Percentiles rank a stretch among this genome's conserved stretches.
Conservation (phyloP, 2,888 invertebrate genomes). For the Dusona sp. region DNA sequence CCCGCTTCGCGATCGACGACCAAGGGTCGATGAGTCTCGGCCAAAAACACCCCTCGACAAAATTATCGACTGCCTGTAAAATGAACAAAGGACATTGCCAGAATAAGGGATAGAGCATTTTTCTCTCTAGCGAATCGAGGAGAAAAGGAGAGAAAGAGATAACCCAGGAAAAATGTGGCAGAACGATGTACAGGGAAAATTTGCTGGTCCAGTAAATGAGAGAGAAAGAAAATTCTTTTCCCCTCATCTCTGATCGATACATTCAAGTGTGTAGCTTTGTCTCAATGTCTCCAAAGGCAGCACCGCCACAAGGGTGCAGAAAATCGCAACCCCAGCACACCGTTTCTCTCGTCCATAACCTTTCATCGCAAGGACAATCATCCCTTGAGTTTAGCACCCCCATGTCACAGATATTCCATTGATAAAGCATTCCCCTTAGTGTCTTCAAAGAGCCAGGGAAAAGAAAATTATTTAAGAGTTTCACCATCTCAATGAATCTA, state of each 20-base stretch:
- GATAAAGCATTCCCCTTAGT: conserved; percentile 9
- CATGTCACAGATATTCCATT: conserved; percentile 8
- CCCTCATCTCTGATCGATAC: conserved; percentile 43
- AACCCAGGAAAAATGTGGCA: conserved; percentile 1
- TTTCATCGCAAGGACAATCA: conserved; percentile 15
- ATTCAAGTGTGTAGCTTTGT: conserved; percentile 43
- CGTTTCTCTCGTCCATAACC: conserved; percentile 19
- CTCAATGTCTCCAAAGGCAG: conserved; percentile 38
- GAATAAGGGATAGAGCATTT: conserved; percentile 21
- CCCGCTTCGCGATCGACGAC: conserved; percentile 21
- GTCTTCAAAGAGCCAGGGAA: not conserved
- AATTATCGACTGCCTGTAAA: conserved; percentile 70
- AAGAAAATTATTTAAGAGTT: not conserved
- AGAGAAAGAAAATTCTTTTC: conserved; percentile 4
- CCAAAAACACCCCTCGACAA: conserved; percentile 57
- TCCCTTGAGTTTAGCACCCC: conserved; percentile 18
- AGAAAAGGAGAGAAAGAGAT: conserved; percentile 39
- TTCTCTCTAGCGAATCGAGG: conserved; percentile 6
- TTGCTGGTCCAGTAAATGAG: conserved; percentile 30
- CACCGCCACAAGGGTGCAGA: conserved; percentile 37
- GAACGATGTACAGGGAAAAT: conserved; percentile 29
- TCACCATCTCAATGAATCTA: not conserved
- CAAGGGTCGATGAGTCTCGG: conserved; percentile 28
- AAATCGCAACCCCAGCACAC: conserved; percentile 50
- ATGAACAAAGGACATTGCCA: conserved; percentile 61